Conservation (phyloP, 2,113 vertebrate species). For the Emydocephalus ijimae region DNA sequence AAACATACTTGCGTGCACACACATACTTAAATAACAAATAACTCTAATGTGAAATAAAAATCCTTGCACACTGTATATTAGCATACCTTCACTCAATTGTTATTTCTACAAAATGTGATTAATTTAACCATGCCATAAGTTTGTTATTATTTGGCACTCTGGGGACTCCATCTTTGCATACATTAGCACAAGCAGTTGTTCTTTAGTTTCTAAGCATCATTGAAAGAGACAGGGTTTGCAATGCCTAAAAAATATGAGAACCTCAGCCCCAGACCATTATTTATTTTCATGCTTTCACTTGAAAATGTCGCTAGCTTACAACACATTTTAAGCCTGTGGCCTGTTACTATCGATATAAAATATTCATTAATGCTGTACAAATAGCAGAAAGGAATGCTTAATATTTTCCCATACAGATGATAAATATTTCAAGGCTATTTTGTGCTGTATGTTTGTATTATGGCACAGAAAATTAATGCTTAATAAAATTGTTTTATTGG, state of each 20-base stretch:
- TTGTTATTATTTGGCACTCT: not conserved
- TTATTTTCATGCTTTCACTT: conserved; percentile 42
- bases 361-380: conserved; percentile 21
- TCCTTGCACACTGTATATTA: not conserved
- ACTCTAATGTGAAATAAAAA: not conserved
- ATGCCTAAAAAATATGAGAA: conserved; percentile 1
- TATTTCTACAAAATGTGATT: conserved; percentile 1
- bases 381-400: conserved; percentile 36
- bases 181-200: not conserved
- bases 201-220: conserved; percentile 1
- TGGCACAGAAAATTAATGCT: not conserved
- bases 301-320: conserved; percentile 39
- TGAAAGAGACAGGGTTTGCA: not conserved
- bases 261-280: not conserved
- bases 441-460: conserved; percentile 13
- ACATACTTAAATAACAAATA: not conserved
- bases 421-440: conserved; percentile 38
- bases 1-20: not conserved
- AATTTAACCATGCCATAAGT: not conserved
- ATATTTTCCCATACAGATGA: conserved; percentile 27
- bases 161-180: not conserved
- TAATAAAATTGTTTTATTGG: conserved; percentile 7
- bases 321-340: conserved; percentile 26
- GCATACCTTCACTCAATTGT: not conserved
- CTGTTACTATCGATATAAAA: conserved; percentile 44